Conservation (phyloP, 2,113 vertebrate genomes). For the Pygoscelis antarcticus region DNA sequence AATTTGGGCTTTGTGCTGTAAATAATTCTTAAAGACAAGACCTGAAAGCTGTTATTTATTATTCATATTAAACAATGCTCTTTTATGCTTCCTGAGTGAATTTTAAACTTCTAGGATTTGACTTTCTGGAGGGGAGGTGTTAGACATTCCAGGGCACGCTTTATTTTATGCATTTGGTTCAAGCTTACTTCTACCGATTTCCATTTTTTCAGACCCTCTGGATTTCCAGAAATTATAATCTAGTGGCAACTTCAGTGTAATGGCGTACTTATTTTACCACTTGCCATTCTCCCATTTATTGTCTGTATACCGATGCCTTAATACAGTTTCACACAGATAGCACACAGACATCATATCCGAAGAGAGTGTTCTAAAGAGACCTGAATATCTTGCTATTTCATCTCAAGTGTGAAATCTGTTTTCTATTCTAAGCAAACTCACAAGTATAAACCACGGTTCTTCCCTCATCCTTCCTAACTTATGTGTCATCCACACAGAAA, state of each 20-base stretch:
- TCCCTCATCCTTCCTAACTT: background rate
- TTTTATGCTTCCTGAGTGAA: background rate
- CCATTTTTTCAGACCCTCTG: background rate
- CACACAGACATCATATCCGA: background rate
- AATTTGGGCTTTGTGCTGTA: background rate
- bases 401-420: background rate
- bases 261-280: background rate
- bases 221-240: background rate
- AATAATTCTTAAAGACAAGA: background rate
- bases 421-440: background rate
- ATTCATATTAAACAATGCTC: background rate
- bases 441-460: background rate
- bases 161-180: background rate
- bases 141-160: accelerated
- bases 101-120: background rate
- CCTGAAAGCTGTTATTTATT: background rate
- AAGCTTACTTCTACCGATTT: background rate
- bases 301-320: background rate
- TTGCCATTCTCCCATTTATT: background rate
- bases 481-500: background rate
- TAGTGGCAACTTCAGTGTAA: background rate
- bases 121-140: background rate
- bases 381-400: background rate
- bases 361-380: background rate
- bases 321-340: background rate